These are phyloP conservation scores for Wasmannia auropunctata DNA, from an alignment of 1,140 invertebrate genomes.

Conservation along the genomic window DNA sequence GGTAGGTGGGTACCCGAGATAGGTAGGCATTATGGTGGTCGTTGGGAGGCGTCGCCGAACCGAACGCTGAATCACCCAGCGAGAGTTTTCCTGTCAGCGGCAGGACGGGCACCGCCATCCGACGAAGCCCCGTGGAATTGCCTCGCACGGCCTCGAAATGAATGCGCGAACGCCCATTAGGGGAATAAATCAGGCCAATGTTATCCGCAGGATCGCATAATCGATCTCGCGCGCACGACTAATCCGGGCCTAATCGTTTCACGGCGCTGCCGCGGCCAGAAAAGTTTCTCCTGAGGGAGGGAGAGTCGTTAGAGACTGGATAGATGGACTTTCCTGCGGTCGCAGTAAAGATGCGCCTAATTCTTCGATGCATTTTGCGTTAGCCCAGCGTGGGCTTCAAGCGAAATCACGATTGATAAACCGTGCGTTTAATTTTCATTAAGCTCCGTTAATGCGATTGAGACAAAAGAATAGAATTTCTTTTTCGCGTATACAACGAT, in stretches of 20 bases:
- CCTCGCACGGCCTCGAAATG: constrained; percentile 83
- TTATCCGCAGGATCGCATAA: constrained; percentile 84
- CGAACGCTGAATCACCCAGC: constrained; percentile 85
- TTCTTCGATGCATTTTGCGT: constrained; percentile 22
- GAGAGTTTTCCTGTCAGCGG: constrained; percentile 85
- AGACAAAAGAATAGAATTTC: not conserved
- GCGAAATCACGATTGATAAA: not conserved
- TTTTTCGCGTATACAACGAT: not conserved
- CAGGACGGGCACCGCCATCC: constrained; percentile 79
- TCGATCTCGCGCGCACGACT: constrained; percentile 79
- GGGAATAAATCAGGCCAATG: constrained; percentile 85
- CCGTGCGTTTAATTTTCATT: not conserved
- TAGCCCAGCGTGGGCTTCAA: not conserved
- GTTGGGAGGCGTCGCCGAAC: constrained; percentile 85
- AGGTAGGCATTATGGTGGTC: constrained; percentile 82
- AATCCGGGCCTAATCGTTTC: constrained; percentile 76
- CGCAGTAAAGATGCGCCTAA: not conserved
- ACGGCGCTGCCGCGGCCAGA: constrained; percentile 47
- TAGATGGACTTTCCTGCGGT: not conserved
- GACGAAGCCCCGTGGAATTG: constrained; percentile 82
- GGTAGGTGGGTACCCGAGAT: constrained; percentile 73
- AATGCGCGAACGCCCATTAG: constrained; percentile 86
- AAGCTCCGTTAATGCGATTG: too few species aligned
- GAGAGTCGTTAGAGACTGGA: constrained; percentile 40
- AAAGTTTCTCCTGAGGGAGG: constrained; percentile 49